Evolutionary conservation across 2,113 vertebrate species (phyloP).

Genomic region (Progne subis): DNA sequence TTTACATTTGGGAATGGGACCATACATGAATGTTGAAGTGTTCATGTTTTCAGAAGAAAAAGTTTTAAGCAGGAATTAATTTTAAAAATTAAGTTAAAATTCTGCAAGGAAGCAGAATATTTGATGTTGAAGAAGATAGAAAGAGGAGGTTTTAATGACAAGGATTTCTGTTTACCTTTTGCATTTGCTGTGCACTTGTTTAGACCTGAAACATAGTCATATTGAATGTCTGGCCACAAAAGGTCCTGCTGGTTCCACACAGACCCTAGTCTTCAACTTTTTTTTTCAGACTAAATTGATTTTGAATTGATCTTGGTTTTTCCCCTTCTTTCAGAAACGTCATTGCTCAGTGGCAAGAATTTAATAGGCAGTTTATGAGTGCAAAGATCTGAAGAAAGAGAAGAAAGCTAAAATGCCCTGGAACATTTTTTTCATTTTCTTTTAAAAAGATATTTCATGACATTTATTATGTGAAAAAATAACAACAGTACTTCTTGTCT

Average conservation of each 20-base stretch:
- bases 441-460: background rate
- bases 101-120: background rate
- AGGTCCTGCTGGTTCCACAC: background rate
- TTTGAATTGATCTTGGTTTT: background rate
- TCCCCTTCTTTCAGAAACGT: background rate
- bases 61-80: background rate
- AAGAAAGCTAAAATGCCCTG: background rate
- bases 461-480: constrained; percentile 21
- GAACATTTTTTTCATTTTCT: background rate
- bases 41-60: background rate
- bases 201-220: background rate
- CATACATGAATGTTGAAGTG: background rate
- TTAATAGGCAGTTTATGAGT: constrained; percentile 12
- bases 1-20: background rate
- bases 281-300: constrained; percentile 17
- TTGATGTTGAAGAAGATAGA: background rate
- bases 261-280: background rate
- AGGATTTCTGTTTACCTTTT: background rate
- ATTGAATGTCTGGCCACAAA: background rate
- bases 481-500: background rate
- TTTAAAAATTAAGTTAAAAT: background rate
- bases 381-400: background rate
- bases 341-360: background rate
- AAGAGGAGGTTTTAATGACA: accelerated
- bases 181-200: background rate